Conservation (phyloP, 2,888 invertebrate species). For the Deladenus siricidicola region DNA sequence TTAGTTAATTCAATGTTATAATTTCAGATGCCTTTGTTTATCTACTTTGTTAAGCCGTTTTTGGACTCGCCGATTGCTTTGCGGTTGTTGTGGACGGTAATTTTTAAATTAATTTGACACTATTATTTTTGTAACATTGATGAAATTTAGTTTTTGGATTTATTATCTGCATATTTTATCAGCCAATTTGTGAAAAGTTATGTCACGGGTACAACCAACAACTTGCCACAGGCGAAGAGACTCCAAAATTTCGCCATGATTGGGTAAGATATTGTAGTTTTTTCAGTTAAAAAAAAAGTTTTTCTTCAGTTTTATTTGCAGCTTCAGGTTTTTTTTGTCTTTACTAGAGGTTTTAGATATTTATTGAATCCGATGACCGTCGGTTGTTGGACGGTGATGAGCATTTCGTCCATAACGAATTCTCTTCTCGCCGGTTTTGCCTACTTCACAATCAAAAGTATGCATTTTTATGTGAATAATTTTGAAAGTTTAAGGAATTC, state of each 20-base stretch:
- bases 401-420: slow-evolving; percentile 37
- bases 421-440: slow-evolving; percentile 23
- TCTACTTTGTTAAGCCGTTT: slow-evolving; percentile 7
- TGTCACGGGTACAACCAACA: background rate
- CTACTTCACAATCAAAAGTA: background rate
- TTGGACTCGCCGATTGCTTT: slow-evolving; percentile 6
- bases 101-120: background rate
- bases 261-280: slow-evolving; percentile 1
- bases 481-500: background rate
- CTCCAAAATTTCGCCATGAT: slow-evolving; percentile 9
- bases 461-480: background rate
- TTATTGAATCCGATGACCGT: slow-evolving; percentile 48
- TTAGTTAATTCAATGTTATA: too few species aligned
- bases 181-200: slow-evolving; percentile 15
- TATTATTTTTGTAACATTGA: background rate
- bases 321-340: slow-evolving; percentile 6
- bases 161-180: slow-evolving; percentile 12
- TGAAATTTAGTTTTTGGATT: slow-evolving; percentile 14
- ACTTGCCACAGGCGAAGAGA: background rate
- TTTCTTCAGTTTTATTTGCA: background rate
- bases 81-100: slow-evolving; percentile 13
- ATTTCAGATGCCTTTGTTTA: slow-evolving; percentile 21
- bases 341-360: slow-evolving; percentile 32
- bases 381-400: slow-evolving; percentile 34
- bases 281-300: too few species aligned